Evolutionary conservation across 2,113 vertebrate genomes (phyloP), one percentile per base, ranked within the genome.

Genomic region (Tachysurus vachellii): DNA sequence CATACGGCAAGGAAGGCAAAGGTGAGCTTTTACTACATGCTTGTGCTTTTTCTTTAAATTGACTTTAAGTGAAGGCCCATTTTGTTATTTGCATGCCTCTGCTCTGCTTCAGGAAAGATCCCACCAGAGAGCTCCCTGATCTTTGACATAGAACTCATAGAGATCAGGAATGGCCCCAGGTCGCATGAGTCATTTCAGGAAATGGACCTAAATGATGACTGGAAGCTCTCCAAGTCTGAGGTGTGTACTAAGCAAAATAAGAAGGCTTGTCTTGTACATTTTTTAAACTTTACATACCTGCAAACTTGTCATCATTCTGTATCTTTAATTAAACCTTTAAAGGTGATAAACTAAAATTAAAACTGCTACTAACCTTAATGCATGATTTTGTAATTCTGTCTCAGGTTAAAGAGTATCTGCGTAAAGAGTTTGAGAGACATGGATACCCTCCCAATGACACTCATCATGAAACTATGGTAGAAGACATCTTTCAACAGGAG

Each of bases 181-280:
- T 99, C 98, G 31, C 97, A 99, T 8, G 98, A 99, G 76, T 98
- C 98, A 12, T 99, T 99, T 92, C 98, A 99, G 92, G 96, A 98
- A 89, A 99, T 99, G 98, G 98, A 99, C 91, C 97, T 99, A 81
- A 97, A 99, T 1, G 97, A 99, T 91, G 98, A 99, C 92, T 99
- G 98, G 98, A 99, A 93, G 76, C 96, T 99, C 21, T 99, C 98
- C 80, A 97, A 94, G 91, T 88, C 95, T 0, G 98, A 99, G 96
- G 98, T 97, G 90, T 93, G 90, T 53, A 71, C 57, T 16, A 68
- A 81, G 36, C 10, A 8, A 50, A 54, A 88, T 79, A 26, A 47
- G 21, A 28, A 53, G 19, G 11, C 19, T 62, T 47, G 19, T 61
- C 57, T 23, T 36, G 4, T 26, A 73, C 10, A 2, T 0, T 8